A percentile compares a stretch with the other conserved stretches of the same genome.
Evolutionary conservation across 2,797 vertebrate species (phyloP).

Genomic region (Tarsius wallacei): DNA sequence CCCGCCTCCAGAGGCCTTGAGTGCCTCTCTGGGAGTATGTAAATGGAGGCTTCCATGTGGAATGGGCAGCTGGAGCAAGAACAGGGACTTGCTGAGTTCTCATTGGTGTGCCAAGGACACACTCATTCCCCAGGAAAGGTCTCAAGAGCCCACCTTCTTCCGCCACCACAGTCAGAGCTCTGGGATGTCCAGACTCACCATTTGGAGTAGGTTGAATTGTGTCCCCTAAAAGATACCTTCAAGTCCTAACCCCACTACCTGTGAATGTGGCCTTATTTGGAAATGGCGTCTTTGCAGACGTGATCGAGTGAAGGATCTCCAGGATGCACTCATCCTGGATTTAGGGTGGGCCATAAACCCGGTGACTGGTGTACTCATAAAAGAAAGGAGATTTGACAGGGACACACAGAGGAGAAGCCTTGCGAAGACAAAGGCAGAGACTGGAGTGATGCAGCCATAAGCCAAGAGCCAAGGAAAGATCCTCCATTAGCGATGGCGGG

Average conservation of each 20-base stretch:
- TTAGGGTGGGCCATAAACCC: too few species aligned
- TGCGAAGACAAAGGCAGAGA: background rate
- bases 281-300: background rate
- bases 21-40: background rate
- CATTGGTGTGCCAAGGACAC: background rate
- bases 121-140: background rate
- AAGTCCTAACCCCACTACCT: background rate
- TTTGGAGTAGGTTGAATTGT: background rate
- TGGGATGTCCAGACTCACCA: background rate
- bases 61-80: background rate
- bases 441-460: fast-evolving
- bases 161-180: background rate
- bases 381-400: background rate
- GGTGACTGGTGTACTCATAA: background rate
- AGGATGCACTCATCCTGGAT: background rate
- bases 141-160: background rate
- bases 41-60: background rate
- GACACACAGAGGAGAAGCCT: background rate
- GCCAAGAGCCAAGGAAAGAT: background rate
- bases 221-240: background rate
- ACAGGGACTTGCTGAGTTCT: background rate
- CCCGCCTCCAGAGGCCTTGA: background rate
- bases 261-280: background rate
- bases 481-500: background rate
- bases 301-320: background rate